These are phyloP conservation scores for Heliconius sara DNA, from an alignment of 2,888 invertebrate species.

Conservation along the genomic window DNA sequence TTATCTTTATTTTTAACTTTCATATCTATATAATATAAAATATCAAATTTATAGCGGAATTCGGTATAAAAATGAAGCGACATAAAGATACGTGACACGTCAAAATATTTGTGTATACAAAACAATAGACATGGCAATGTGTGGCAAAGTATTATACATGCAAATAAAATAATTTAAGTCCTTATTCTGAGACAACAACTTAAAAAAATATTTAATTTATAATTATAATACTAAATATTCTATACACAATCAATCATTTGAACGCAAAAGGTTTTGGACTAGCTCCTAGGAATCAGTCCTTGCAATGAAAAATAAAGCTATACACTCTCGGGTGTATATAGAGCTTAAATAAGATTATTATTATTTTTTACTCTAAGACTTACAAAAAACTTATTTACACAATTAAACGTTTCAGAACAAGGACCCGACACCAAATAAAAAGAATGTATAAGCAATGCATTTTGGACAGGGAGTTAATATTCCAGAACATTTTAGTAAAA, in stretches of 20 bases:
- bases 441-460: constrained; percentile 76
- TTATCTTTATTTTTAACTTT: neutral
- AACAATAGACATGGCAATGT: constrained; percentile 58
- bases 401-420: neutral
- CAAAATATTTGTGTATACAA: constrained; percentile 56
- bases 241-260: no score
- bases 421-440: constrained; percentile 64
- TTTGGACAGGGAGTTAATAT: constrained; percentile 60
- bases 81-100: constrained; percentile 26
- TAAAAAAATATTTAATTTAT: no score
- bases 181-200: no score
- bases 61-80: constrained; percentile 27
- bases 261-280: neutral
- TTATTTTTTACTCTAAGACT: no score
- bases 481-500: constrained; percentile 51
- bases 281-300: neutral
- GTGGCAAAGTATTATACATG: constrained; percentile 82
- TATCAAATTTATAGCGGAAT: constrained; percentile 32
- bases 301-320: no score
- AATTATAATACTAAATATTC: no score
- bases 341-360: no score
- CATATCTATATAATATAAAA: neutral
- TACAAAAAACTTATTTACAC: neutral
- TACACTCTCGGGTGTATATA: no score
- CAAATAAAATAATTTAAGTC: constrained; percentile 63